phyloP scores from a whole-genome alignment of 2,797 vertebrate genomes.

The Takifugu ocellatus region DNA sequence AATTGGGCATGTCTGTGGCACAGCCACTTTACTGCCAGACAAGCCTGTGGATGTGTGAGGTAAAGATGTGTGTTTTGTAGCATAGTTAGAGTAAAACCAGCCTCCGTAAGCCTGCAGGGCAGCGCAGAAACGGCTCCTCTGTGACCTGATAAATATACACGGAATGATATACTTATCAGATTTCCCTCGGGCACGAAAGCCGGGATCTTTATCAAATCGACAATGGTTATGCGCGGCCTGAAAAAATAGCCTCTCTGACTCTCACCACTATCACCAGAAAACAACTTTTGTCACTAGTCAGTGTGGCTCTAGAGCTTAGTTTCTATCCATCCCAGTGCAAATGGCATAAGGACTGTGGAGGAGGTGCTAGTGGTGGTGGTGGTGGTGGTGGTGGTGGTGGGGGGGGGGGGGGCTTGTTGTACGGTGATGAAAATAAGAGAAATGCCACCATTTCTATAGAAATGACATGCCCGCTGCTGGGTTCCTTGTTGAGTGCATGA shows the following conservation, averaged over 20 bases:
- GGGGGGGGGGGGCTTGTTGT: constrained; percentile 15
- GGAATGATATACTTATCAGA: constrained; percentile 68
- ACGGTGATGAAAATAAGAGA: constrained; percentile 24
- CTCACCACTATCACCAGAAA: constrained; percentile 60
- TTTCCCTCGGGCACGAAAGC: constrained; percentile 53
- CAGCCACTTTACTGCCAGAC: constrained; percentile 66
- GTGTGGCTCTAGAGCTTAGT: constrained; percentile 37
- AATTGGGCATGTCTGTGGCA: constrained; percentile 76
- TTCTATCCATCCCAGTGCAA: constrained; percentile 50
- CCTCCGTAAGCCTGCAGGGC: constrained; percentile 16
- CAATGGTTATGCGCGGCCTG: constrained; percentile 52
- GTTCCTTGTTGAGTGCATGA: constrained; percentile 31
- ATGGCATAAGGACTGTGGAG: constrained; percentile 11
- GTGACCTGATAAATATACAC: constrained; percentile 43
- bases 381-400: background rate
- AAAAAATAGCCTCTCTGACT: constrained; percentile 30
- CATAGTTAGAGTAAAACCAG: constrained; percentile 16
- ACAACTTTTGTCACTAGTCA: constrained; percentile 45
- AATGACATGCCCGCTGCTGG: constrained; percentile 23
- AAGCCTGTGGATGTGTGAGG: constrained; percentile 24
- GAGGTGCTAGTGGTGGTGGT: background rate
- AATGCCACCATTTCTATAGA: constrained; percentile 34
- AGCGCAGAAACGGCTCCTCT: constrained; percentile 31
- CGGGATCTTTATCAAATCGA: constrained; percentile 65
- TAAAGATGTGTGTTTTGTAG: constrained; percentile 32